Evolutionary conservation across 1,140 invertebrate species (phyloP), one percentile per base, ranked within the genome.

Genomic region (Pristionchus pacificus): DNA sequence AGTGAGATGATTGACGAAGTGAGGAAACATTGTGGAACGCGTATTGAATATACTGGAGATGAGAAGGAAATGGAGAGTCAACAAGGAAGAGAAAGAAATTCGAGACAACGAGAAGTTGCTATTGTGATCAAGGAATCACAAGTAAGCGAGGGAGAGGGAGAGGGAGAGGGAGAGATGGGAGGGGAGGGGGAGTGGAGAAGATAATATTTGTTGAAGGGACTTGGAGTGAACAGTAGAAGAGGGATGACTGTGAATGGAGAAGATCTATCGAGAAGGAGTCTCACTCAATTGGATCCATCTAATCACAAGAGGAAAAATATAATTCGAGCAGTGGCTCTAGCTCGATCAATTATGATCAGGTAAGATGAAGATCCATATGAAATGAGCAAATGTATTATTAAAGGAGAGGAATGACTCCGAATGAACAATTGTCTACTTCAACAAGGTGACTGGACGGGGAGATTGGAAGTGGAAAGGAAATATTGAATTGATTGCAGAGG

Each of bases 71-170:
- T 49, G 67, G 71, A 72, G 27, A 72, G 68, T 25, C 38, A 68
- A 25, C 71, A 72, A 29, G 71, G 71, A 30, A 63, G 67, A 49
- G 71, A 65, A 1, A 67, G 71, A 58, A 72, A 72, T 58, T 60
- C 29, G 15, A 29, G 71, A 33, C 71, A 72, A 38, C 2, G 71
- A 15, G 31, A 61, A 14, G 32, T 72, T n/a, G 71, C 71, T 13
- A 60, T 72, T 60, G 25, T 72, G 27, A 72, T 72, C 55, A 72
- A 72, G 62, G 71, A 72, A 27, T 55, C 65, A 0, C 71, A 72
- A 57, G 60, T 59, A 0, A 59, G 38, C 6, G 19, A 10, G 19
- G 38, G 6, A 10, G 38, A 49, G 38, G 38, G 38, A 49, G 38
- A 49, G 19, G 38, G 19, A 49, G 19, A 19, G 19, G 38, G 19